Conservation (phyloP, 2,888 invertebrate species). For the Trachelus tabidus region DNA sequence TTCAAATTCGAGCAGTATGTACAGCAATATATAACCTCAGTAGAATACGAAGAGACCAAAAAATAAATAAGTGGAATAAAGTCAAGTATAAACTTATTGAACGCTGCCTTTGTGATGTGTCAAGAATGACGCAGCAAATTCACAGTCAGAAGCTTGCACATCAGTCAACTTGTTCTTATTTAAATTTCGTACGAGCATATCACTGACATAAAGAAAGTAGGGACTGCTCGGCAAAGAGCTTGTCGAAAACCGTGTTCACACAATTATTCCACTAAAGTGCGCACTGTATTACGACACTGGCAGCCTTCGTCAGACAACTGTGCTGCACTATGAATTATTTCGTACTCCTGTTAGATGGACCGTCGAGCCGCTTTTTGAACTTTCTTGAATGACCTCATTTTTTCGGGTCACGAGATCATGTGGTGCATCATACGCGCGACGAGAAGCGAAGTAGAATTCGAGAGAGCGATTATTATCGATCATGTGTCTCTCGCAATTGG, state of each 20-base stretch:
- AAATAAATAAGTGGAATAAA: not conserved
- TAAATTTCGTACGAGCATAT: not conserved
- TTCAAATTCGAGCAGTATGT: not conserved
- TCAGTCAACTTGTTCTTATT: not conserved
- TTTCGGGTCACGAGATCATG: not conserved
- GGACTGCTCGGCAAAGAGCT: not conserved
- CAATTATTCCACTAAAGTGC: not conserved
- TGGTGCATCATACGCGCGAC: not conserved
- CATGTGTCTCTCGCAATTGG: not conserved
- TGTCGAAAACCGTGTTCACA: not conserved
- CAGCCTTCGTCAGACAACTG: not conserved
- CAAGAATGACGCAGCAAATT: not conserved
- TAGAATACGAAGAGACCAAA: not conserved
- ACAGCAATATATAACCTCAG: too few species aligned
- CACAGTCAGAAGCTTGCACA: not conserved
- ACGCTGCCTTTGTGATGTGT: not conserved
- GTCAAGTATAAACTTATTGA: not conserved
- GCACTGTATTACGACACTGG: not conserved
- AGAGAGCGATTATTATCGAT: not conserved
- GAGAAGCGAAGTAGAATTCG: not conserved
- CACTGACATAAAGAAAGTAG: not conserved
- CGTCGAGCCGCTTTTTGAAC: not conserved
- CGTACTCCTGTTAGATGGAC: not conserved
- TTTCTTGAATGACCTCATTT: not conserved
- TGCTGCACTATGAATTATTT: not conserved